phyloP scores from a whole-genome alignment of 2,113 vertebrate species.

The Chionomys nivalis region DNA sequence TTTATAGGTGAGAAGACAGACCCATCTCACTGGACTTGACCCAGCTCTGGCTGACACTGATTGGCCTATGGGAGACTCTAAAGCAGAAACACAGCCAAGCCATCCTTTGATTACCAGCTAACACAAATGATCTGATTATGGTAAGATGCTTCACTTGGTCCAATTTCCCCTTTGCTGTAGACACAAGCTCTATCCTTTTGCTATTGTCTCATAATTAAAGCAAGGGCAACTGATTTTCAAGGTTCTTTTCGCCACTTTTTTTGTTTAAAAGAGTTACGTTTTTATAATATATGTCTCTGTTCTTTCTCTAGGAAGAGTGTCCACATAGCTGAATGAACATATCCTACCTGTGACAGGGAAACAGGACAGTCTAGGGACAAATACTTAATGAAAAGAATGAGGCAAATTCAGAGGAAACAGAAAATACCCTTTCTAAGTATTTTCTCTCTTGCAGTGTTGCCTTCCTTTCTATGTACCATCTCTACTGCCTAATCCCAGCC shows the following conservation, averaged over 20 bases:
- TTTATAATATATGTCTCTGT: background rate
- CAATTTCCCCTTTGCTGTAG: background rate
- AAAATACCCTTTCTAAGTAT: background rate
- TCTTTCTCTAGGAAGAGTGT: background rate
- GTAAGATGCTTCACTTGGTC: background rate
- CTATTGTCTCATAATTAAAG: background rate
- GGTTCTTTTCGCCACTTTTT: background rate
- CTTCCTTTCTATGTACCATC: background rate
- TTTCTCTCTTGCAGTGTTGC: background rate
- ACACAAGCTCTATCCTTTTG: background rate
- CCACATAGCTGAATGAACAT: background rate
- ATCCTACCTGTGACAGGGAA: background rate
- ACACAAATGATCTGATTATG: background rate
- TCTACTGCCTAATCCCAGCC: background rate
- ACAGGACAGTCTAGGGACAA: background rate
- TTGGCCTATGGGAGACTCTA: background rate
- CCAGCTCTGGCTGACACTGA: background rate
- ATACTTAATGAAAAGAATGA: background rate
- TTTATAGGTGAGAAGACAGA: background rate
- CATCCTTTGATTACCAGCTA: background rate
- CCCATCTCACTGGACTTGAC: background rate
- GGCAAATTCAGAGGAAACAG: background rate
- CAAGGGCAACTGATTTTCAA: background rate
- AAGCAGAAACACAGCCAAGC: background rate
- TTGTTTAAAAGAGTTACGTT: background rate